Conservation (phyloP, 2,113 vertebrate species). For the Clarias gariepinus region DNA sequence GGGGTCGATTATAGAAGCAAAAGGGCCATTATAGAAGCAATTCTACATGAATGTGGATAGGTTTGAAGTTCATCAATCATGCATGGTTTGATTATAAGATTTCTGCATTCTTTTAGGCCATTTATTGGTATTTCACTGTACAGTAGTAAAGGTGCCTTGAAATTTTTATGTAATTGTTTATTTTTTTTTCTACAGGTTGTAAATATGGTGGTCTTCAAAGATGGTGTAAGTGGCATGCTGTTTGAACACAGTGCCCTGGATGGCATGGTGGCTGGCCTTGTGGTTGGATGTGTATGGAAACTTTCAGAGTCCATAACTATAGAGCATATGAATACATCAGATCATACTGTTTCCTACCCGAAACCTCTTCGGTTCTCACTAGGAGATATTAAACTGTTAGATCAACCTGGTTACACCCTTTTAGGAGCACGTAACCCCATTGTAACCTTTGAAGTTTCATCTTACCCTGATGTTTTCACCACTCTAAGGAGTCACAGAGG, state of each 20-base stretch:
- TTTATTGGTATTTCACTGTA: no score
- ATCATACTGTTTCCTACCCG: constrained; percentile 35
- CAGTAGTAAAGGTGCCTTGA: neutral
- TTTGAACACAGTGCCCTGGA: constrained; percentile 78
- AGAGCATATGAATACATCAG: constrained; percentile 50
- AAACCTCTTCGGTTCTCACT: constrained; percentile 61
- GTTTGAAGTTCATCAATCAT: no score
- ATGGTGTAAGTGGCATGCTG: constrained; percentile 71
- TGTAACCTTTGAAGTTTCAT: constrained; percentile 71
- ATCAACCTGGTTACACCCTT: constrained; percentile 19
- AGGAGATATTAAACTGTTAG: constrained; percentile 36
- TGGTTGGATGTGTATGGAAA: constrained; percentile 66
- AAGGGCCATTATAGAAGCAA: no score
- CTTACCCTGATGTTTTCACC: constrained; percentile 74
- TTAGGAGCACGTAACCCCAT: constrained; percentile 61
- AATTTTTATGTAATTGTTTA: constrained; percentile 3
- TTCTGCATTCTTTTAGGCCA: no score
- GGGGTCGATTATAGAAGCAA: no score
- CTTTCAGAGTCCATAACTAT: constrained; percentile 70
- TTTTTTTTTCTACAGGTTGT: constrained; percentile 62
- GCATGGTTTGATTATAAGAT: no score
- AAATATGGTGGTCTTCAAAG: constrained; percentile 76
- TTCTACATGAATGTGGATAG: no score
- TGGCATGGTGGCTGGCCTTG: constrained; percentile 76
- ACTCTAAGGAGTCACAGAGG: constrained; percentile 71